phyloP scores from a whole-genome alignment of 2,888 invertebrate genomes.

The Cordilura impudica region DNA sequence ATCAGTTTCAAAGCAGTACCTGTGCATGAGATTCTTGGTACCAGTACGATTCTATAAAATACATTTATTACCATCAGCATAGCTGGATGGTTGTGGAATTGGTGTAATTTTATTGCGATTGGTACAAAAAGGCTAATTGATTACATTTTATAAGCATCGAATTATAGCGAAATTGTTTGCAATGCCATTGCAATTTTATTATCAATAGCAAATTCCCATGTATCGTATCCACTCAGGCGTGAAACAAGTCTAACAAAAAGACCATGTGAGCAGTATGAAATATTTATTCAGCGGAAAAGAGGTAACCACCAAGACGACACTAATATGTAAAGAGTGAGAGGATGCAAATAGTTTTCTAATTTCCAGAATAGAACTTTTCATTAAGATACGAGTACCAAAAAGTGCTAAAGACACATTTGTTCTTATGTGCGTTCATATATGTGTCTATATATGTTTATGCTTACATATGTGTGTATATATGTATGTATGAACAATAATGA shows the following conservation, averaged over 20 bases:
- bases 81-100: too few relatives aligned
- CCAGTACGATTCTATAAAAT: too few relatives aligned
- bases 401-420: slow-evolving; percentile 45
- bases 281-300: slow-evolving; percentile 26
- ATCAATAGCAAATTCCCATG: too few relatives aligned
- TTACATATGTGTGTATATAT: neutral
- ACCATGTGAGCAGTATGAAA: slow-evolving; percentile 19
- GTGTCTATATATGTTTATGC: neutral
- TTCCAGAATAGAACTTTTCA: slow-evolving; percentile 54
- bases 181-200: too few relatives aligned
- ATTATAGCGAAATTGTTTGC: too few relatives aligned
- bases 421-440: slow-evolving; percentile 3
- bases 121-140: too few relatives aligned
- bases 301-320: slow-evolving; percentile 34
- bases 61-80: too few relatives aligned
- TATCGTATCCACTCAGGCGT: slow-evolving; percentile 30
- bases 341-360: slow-evolving; percentile 59
- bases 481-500: slow-evolving; percentile 24
- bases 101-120: too few relatives aligned
- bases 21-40: too few relatives aligned
- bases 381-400: slow-evolving; percentile 43
- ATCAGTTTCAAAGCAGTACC: too few relatives aligned
- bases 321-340: slow-evolving; percentile 11
- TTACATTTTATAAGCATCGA: too few relatives aligned
- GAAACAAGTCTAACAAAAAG: slow-evolving; percentile 43